phyloP scores from a whole-genome alignment of 2,113 vertebrate genomes.

The Albula goreensis region DNA sequence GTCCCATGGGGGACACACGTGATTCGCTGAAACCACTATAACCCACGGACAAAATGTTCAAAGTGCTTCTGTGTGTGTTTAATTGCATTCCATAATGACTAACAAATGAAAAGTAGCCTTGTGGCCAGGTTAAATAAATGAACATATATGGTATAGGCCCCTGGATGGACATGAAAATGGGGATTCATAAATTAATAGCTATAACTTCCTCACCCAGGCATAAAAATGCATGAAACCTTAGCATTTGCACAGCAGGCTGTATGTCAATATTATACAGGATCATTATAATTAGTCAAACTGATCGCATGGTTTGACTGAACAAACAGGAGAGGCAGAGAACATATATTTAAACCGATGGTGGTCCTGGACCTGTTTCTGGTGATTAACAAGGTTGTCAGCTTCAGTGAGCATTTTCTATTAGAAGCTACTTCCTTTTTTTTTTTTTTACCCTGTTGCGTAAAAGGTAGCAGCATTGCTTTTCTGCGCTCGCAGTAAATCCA shows the following conservation, averaged over 20 bases:
- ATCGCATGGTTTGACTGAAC: not conserved
- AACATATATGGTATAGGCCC: not conserved
- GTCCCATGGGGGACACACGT: not conserved
- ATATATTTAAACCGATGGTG: not conserved
- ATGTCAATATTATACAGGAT: slow-evolving; percentile 4
- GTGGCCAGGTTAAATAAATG: no score
- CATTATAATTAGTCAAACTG: not conserved
- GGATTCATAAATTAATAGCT: not conserved
- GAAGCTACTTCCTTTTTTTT: not conserved
- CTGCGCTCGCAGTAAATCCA: not conserved
- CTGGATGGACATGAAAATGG: not conserved
- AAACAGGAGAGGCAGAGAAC: not conserved
- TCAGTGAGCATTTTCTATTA: not conserved
- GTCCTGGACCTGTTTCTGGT: not conserved
- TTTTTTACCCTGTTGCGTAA: not conserved
- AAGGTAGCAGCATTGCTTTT: not conserved
- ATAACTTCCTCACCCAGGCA: not conserved
- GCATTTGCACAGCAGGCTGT: not conserved
- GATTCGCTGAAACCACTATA: not conserved
- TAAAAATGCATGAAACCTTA: not conserved
- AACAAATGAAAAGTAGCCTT: no score
- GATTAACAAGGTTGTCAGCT: not conserved
- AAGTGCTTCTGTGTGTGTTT: not conserved
- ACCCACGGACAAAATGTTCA: not conserved
- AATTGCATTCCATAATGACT: no score